Evolutionary conservation across 1,140 invertebrate species (phyloP), one percentile per base, ranked within the genome.

Genomic region (Plectrocnemia conspersa): DNA sequence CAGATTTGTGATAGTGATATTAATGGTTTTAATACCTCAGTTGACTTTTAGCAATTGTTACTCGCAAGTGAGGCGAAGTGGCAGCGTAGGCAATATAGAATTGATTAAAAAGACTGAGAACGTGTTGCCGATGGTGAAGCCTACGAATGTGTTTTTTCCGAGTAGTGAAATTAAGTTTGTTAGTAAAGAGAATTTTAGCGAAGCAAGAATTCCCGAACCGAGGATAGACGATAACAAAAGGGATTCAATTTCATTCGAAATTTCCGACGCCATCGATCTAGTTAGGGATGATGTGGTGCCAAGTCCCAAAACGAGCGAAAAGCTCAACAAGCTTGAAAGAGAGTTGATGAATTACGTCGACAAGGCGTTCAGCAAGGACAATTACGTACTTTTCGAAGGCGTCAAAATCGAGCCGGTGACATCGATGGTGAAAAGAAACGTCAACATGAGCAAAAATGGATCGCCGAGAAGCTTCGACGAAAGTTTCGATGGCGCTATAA

Each of bases 261-360:
- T 56, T 2, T 25, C 15, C 33, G 32, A 52, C 11, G 54, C 54
- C 4, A 42, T 56, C 2, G 36, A 56, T 41, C 9, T 52, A 1
- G 35, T 59, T 11, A 23, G 24, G 3, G 58, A 21, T 15, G 49
- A 47, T 15, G 23, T 23, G 27, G 6, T 47, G 6, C 24, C 49
- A 21, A 22, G 19, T 11, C 29, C 6, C 6, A 38, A 16, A 47
- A 35, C 41, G 45, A 29, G 19, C 42, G 55, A 47, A 27, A 63
- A 49, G 32, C 40, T 41, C 25, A 52, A 41, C 10, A 25, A 53
- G 9, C 22, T 71, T 42, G 69, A 73, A 45, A 61, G 47, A 29
- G 67, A 71, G 61, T 54, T 73, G 16, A 64, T 68, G 48, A 64
- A 62, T 29, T 73, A 71, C 55, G 66, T 73, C 19, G 70, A 73